These are phyloP conservation scores for Pimephales promelas DNA, from an alignment of 2,113 vertebrate species.

Conservation along the genomic window DNA sequence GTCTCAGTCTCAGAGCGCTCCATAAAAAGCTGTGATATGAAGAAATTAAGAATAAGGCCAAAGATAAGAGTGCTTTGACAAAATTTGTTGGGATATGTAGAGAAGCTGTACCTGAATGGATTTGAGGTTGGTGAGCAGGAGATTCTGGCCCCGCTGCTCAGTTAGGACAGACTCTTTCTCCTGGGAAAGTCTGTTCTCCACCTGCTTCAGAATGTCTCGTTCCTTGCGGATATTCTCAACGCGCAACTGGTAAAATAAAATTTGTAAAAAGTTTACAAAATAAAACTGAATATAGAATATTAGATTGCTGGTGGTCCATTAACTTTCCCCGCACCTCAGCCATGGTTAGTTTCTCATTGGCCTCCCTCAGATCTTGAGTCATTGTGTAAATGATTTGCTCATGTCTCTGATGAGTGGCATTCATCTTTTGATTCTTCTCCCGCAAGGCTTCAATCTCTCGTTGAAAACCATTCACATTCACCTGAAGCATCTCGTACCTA, in stretches of 20 bases:
- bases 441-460: constrained; percentile 87
- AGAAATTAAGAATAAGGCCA: not conserved
- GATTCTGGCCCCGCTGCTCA: constrained; percentile 90
- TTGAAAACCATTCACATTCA: constrained; percentile 87
- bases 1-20: constrained; percentile 91
- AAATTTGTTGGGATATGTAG: not conserved
- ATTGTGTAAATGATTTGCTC: constrained; percentile 93
- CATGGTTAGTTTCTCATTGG: constrained; percentile 88
- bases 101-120: constrained; percentile 85
- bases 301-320: not conserved
- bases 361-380: constrained; percentile 90
- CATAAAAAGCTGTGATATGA: constrained; percentile 78
- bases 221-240: constrained; percentile 91
- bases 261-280: not conserved
- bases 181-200: constrained; percentile 84
- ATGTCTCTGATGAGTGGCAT: constrained; percentile 84
- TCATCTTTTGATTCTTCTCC: constrained; percentile 87
- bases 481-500: constrained; percentile 96
- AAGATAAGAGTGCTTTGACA: not conserved
- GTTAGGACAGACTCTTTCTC: constrained; percentile 88
- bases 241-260: constrained; percentile 75
- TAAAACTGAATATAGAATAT: not conserved
- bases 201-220: constrained; percentile 89
- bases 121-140: constrained; percentile 90
- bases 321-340: constrained; percentile 81